phyloP scores from a whole-genome alignment of 2,113 vertebrate species.

The Rhegmatorhina hoffmannsi region DNA sequence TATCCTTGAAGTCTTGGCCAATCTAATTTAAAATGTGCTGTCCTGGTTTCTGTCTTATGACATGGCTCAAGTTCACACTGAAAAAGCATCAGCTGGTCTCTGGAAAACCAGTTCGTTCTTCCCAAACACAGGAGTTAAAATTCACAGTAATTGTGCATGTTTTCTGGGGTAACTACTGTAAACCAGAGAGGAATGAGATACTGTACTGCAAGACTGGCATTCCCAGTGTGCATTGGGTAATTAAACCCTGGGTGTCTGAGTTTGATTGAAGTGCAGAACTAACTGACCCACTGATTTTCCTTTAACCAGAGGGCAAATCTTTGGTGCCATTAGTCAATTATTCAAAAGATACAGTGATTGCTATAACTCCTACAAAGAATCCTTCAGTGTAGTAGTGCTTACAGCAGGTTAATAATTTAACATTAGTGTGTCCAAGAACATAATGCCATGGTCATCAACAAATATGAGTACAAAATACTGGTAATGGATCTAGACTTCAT shows the following conservation, averaged over 20 bases:
- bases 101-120: neutral
- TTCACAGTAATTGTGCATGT: neutral
- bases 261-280: neutral
- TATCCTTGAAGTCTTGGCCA: neutral
- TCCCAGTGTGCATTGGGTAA: neutral
- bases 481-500: neutral
- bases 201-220: neutral
- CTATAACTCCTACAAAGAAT: neutral
- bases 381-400: neutral
- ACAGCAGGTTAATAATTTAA: slow-evolving; percentile 35
- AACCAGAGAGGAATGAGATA: neutral
- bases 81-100: neutral
- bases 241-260: neutral
- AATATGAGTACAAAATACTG: neutral
- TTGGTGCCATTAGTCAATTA: slow-evolving; percentile 19
- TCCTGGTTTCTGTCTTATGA: neutral
- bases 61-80: neutral
- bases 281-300: neutral
- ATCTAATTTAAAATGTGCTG: neutral
- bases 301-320: neutral
- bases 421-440: neutral
- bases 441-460: neutral
- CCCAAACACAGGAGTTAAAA: neutral
- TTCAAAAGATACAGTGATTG: slow-evolving; percentile 7
- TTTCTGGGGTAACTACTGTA: neutral